Evolutionary conservation across 2,888 invertebrate genomes (phyloP).

Genomic region (Drosophila gaucha): DNA sequence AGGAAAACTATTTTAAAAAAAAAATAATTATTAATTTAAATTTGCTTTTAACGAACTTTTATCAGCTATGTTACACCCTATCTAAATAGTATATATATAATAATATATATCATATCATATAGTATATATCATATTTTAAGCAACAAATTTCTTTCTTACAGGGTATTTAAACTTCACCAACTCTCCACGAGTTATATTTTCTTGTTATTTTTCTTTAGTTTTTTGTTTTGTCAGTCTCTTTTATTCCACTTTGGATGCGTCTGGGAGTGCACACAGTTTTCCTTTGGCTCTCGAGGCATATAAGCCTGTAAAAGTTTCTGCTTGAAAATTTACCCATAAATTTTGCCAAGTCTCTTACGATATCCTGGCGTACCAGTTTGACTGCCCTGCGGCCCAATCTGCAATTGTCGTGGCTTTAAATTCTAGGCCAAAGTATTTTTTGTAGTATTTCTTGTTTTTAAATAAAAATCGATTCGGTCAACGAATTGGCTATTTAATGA

Average conservation of each 20-base stretch:
- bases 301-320: constrained; percentile 30
- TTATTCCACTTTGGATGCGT: constrained; percentile 27
- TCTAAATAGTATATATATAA: too few relatives aligned
- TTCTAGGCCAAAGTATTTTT: constrained; percentile 2
- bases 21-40: too few relatives aligned
- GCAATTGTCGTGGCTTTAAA: constrained; percentile 34
- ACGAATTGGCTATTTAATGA: constrained; percentile 39
- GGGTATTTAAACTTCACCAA: background rate
- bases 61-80: too few relatives aligned
- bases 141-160: background rate
- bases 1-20: too few relatives aligned
- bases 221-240: constrained; percentile 19
- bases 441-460: constrained; percentile 8
- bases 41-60: too few relatives aligned
- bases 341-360: constrained; percentile 32
- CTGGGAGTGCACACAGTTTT: constrained; percentile 27
- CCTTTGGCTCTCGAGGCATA: background rate
- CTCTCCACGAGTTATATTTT: background rate
- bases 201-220: constrained; percentile 1
- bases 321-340: constrained; percentile 39
- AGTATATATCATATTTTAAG: too few relatives aligned
- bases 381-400: constrained; percentile 25
- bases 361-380: background rate
- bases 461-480: constrained; percentile 25
- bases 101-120: too few relatives aligned